Evolutionary conservation across 2,888 invertebrate genomes (phyloP).

Genomic region (Trachelus troglodyta): DNA sequence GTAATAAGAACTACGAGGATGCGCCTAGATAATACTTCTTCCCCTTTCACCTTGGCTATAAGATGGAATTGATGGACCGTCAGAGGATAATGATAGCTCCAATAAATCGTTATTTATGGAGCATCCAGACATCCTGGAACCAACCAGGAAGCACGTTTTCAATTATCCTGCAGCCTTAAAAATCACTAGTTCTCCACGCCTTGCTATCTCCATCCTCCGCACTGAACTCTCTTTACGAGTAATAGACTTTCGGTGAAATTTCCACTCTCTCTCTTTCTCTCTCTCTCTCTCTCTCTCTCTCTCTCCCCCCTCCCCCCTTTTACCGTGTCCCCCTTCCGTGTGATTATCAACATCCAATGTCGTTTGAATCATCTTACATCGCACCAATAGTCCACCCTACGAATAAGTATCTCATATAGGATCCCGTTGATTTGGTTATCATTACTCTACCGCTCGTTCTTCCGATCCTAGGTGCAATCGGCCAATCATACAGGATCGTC

Average conservation of each 20-base stretch:
- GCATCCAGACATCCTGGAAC: neutral
- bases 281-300: too few species aligned
- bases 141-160: constrained; percentile 6
- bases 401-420: too few species aligned
- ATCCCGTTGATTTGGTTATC: too few species aligned
- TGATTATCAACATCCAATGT: too few species aligned
- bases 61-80: constrained; percentile 2
- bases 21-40: constrained; percentile 1
- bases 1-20: neutral
- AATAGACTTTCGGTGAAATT: neutral
- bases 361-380: too few species aligned
- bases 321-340: too few species aligned
- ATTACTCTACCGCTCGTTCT: too few species aligned
- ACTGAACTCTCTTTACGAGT: neutral
- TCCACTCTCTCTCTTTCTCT: too few species aligned
- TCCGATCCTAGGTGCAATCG: too few species aligned
- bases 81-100: constrained; percentile 1
- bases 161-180: neutral
- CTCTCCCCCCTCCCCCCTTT: too few species aligned
- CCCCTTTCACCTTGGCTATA: neutral
- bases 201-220: neutral
- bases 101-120: constrained; percentile 8
- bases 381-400: too few species aligned
- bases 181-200: neutral
- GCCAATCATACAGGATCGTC: too few species aligned